Evolutionary conservation across 2,113 vertebrate genomes (phyloP).

Genomic region (Takifugu bimaculatus): DNA sequence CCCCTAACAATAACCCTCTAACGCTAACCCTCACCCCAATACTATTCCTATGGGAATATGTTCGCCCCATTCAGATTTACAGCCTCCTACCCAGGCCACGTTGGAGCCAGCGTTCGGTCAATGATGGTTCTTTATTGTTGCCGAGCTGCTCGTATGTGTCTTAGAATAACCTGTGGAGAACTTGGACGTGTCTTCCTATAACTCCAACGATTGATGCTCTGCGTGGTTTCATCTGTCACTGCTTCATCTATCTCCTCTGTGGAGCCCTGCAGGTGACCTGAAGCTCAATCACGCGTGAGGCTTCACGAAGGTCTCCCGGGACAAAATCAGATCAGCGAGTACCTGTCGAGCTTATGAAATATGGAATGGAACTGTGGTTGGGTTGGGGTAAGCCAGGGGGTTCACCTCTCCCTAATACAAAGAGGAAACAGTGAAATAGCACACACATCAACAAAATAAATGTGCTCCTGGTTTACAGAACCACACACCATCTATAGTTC

Average conservation of each 20-base stretch:
- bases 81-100: too few relatives aligned
- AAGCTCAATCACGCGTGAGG: slow-evolving; percentile 62
- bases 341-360: slow-evolving; percentile 69
- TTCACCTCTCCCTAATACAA: slow-evolving; percentile 22
- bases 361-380: slow-evolving; percentile 51
- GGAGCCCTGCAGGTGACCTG: slow-evolving; percentile 60
- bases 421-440: slow-evolving; percentile 18
- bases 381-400: slow-evolving; percentile 38
- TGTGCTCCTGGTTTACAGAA: not conserved
- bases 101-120: not conserved
- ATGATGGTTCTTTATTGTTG: slow-evolving; percentile 43
- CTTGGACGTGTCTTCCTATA: slow-evolving; percentile 51
- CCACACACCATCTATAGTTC: not conserved
- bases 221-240: slow-evolving; percentile 53
- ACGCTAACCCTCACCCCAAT: too few relatives aligned
- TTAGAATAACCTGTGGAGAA: slow-evolving; percentile 32
- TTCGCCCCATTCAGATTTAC: too few relatives aligned
- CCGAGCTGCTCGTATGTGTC: slow-evolving; percentile 30
- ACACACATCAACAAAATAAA: slow-evolving; percentile 13
- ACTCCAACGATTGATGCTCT: slow-evolving; percentile 45
- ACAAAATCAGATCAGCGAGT: slow-evolving; percentile 69
- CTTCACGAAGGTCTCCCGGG: slow-evolving; percentile 65
- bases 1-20: too few relatives aligned
- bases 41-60: too few relatives aligned
- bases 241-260: slow-evolving; percentile 61